Evolutionary conservation across 1,140 invertebrate species (phyloP), one percentile per base, ranked within the genome.

Genomic region (Diuraphis noxia): DNA sequence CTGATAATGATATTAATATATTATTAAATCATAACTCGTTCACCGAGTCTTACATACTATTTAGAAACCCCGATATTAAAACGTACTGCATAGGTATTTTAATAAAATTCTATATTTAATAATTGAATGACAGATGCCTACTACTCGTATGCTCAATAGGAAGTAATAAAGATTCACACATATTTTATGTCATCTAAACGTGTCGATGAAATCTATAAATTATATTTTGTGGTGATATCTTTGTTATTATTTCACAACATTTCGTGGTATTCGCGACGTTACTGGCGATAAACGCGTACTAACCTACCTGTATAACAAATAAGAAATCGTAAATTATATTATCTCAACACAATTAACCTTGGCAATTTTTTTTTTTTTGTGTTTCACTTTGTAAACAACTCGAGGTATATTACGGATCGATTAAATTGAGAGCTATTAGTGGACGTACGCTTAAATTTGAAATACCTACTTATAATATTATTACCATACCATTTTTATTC

Each of bases 351-450:
- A 40, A 63, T 30, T n/a, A 63, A 63, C 86, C 86, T 88, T 88
- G 86, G 46, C n/a, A 25, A 49, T 87, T 52, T 49, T 56, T 23
- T 49, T 56, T 23, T 87, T 87, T 87, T 34, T n/a, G 49, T 30
- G 43, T 49, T 87, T 49, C 4, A 40, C 49, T 49, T n/a, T 46
- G 19, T 86, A 36, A 86, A 34, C 30, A 8, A 21, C 46, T 19
- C 4, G 30, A 43, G n/a, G 17, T 49, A 86, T 86, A 49, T 23
- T 86, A 86, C 30, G 21, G 46, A 87, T 36, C 49, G 85, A 87
- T 87, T 52, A 87, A 23, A 87, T n/a, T 21, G 25, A 87, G n/a
- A 52, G 84, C 84, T 38, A 52, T 87, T 52, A 52, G 49, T 56
- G 21, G 34, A 88, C 34, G 21, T 36, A 10, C 84, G n/a, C n/a